These are phyloP conservation scores for Agrilus planipennis DNA, from an alignment of 1,140 invertebrate species.

Conservation along the genomic window DNA sequence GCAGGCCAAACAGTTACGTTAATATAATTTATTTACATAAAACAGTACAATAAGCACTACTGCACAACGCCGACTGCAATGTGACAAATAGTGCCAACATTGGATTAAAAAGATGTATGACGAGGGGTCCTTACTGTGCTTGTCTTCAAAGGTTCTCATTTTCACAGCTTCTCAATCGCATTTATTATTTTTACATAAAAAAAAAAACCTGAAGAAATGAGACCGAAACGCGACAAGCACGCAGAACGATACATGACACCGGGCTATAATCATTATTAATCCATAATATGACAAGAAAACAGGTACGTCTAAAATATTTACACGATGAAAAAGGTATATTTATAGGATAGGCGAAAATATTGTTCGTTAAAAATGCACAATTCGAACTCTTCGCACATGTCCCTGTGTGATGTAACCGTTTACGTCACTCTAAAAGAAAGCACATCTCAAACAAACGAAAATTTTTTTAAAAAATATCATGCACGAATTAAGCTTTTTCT, in stretches of 20 bases:
- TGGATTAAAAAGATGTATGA: conserved; percentile 27
- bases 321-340: conserved; percentile 21
- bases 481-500: too few relatives aligned
- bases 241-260: conserved; percentile 19
- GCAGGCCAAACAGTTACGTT: conserved; percentile 33
- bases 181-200: too few relatives aligned
- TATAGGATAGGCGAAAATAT: too few relatives aligned
- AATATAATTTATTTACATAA: conserved; percentile 32
- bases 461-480: too few relatives aligned
- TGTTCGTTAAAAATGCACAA: too few relatives aligned
- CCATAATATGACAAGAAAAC: conserved; percentile 27
- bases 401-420: conserved; percentile 4
- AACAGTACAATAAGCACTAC: conserved; percentile 25
- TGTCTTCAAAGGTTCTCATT: too few relatives aligned
- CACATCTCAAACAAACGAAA: too few relatives aligned
- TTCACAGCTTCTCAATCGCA: too few relatives aligned
- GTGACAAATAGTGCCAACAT: conserved; percentile 28
- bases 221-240: not conserved
- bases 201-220: too few relatives aligned
- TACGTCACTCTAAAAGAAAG: too few relatives aligned
- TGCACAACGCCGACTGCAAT: conserved; percentile 21
- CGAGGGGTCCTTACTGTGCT: too few relatives aligned
- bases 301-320: conserved; percentile 33
- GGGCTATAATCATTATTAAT: conserved; percentile 23
- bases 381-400: not conserved